A percentile compares a stretch with the other conserved stretches of the same genome.
Conservation (phyloP, 2,888 invertebrate species). For the Hermodice carunculata region DNA sequence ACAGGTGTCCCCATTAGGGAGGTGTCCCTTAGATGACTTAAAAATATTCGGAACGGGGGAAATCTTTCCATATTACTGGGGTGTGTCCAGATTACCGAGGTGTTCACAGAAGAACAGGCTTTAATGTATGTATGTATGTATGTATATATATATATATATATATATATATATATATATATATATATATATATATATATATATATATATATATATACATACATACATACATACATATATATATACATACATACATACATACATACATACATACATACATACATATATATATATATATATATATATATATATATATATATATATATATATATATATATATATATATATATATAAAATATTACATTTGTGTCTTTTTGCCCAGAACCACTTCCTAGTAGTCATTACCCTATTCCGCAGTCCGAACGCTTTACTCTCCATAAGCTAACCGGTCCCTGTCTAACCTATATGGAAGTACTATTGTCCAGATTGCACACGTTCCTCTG, state of each 20-base stretch:
- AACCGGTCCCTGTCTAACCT: too few species aligned
- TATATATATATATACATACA: conserved; percentile 15
- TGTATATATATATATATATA: conserved; percentile 9
- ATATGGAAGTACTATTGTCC: too few species aligned
- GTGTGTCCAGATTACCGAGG: too few species aligned
- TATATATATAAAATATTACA: not conserved
- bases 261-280: conserved; percentile 1
- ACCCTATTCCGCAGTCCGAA: too few species aligned
- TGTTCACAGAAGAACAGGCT: too few species aligned
- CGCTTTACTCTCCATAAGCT: too few species aligned
- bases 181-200: conserved; percentile 7
- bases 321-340: conserved; percentile 8
- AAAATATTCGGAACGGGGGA: too few species aligned
- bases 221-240: conserved; percentile 1
- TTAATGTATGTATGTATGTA: conserved; percentile 14
- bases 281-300: conserved; percentile 8
- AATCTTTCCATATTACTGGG: too few species aligned
- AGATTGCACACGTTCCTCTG: too few species aligned
- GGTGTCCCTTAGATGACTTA: too few species aligned
- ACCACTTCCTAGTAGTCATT: too few species aligned
- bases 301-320: conserved; percentile 2
- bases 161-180: conserved; percentile 12
- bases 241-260: not conserved
- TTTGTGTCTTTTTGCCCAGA: not conserved
- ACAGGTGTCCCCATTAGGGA: too few species aligned